Evolutionary conservation across 2,113 vertebrate genomes (phyloP).

Genomic region (Helogale parvula): DNA sequence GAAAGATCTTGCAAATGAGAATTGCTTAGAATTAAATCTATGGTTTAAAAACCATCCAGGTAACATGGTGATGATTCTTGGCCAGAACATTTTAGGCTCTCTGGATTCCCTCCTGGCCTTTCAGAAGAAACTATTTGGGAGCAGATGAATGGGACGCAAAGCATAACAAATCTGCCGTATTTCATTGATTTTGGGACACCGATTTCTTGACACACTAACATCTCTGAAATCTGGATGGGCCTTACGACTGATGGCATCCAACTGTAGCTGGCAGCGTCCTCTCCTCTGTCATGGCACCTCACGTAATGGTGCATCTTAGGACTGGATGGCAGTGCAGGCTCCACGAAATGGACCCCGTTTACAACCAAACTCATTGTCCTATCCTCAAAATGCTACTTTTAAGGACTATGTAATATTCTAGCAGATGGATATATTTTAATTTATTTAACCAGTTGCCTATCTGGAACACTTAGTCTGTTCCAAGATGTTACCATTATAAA

Average conservation of each 20-base stretch:
- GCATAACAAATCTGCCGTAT: not conserved
- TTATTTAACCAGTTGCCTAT: not conserved
- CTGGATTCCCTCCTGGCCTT: not conserved
- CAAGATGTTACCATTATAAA: not conserved
- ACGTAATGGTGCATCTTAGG: not conserved
- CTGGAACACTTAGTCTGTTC: not conserved
- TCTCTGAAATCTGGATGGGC: not conserved
- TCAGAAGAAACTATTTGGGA: not conserved
- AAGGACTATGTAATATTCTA: not conserved
- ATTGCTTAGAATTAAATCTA: conserved; percentile 20
- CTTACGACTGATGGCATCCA: not conserved
- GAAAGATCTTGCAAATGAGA: not conserved
- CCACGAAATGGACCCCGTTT: not conserved
- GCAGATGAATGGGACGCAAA: not conserved
- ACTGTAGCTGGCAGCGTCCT: not conserved
- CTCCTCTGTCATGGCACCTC: not conserved
- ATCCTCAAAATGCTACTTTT: not conserved
- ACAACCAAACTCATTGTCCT: not conserved
- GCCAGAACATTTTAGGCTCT: not conserved
- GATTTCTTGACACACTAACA: not conserved
- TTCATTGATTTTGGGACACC: not conserved
- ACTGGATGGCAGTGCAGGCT: not conserved
- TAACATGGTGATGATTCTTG: not conserved
- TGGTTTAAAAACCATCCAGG: not conserved
- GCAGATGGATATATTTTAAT: not conserved